Evolutionary conservation across 2,113 vertebrate genomes (phyloP).

Genomic region (Scomber japonicus): DNA sequence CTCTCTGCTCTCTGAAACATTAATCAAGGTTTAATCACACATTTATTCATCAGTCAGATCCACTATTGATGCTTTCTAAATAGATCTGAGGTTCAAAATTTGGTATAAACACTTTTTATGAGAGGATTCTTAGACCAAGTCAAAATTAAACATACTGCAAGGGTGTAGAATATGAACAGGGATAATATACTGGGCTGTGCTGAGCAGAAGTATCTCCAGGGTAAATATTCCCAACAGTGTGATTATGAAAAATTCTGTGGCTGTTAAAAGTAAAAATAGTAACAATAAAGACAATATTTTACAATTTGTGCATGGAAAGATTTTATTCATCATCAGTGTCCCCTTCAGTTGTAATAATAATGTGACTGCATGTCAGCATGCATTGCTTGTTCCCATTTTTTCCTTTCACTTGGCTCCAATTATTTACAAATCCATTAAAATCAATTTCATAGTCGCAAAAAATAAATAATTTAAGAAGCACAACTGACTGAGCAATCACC

Average conservation of each 20-base stretch:
- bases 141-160: too few relatives aligned
- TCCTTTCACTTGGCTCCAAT: not conserved
- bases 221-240: not conserved
- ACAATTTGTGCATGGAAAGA: not conserved
- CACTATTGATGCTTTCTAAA: too few relatives aligned
- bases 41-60: too few relatives aligned
- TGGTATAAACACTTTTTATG: too few relatives aligned
- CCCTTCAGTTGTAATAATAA: not conserved
- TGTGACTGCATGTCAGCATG: not conserved
- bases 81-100: too few relatives aligned
- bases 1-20: too few relatives aligned
- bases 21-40: too few relatives aligned
- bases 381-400: not conserved
- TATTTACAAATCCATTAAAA: conserved; percentile 6
- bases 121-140: too few relatives aligned
- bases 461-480: not conserved
- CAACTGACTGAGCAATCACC: not conserved
- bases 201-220: not conserved
- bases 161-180: too few relatives aligned
- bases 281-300: not conserved
- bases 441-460: not conserved
- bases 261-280: not conserved
- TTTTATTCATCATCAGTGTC: not conserved
- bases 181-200: not conserved
- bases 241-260: not conserved